Conservation (phyloP, 2,888 invertebrate genomes). For the Ischnura elegans region DNA sequence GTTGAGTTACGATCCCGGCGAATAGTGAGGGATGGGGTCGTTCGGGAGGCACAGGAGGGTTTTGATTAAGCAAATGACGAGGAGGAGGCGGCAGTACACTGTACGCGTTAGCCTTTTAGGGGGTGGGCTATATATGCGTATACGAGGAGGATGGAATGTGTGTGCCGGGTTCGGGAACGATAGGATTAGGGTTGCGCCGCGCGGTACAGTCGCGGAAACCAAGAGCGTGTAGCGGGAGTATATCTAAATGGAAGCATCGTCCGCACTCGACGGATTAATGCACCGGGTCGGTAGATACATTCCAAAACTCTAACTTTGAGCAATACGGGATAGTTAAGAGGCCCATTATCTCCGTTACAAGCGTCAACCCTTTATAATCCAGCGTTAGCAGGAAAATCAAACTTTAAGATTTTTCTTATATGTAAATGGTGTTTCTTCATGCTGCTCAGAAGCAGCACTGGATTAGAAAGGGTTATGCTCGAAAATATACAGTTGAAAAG, state of each 20-base stretch:
- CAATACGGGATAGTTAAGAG: neutral
- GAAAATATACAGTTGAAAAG: too few relatives aligned
- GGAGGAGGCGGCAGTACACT: neutral
- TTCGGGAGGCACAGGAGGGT: neutral
- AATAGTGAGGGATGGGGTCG: neutral
- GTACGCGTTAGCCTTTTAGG: neutral
- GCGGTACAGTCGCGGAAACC: neutral
- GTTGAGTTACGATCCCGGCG: neutral
- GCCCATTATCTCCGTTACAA: too few relatives aligned
- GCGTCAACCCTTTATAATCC: too few relatives aligned
- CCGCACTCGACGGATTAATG: neutral
- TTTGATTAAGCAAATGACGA: slow-evolving; percentile 57
- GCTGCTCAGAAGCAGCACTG: too few relatives aligned
- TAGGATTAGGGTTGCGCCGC: too few relatives aligned
- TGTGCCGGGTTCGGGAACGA: too few relatives aligned
- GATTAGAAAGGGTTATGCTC: too few relatives aligned
- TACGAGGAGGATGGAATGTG: neutral
- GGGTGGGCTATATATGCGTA: too few relatives aligned
- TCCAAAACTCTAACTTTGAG: neutral
- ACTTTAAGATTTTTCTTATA: too few relatives aligned
- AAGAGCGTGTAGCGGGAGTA: neutral
- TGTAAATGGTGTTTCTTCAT: too few relatives aligned
- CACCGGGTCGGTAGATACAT: neutral
- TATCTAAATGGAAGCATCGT: neutral
- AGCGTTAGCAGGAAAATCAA: too few relatives aligned